Base-by-base conservation (phyloP, 2,113 vertebrate genomes). In the Tapirus terrestris region DNA sequence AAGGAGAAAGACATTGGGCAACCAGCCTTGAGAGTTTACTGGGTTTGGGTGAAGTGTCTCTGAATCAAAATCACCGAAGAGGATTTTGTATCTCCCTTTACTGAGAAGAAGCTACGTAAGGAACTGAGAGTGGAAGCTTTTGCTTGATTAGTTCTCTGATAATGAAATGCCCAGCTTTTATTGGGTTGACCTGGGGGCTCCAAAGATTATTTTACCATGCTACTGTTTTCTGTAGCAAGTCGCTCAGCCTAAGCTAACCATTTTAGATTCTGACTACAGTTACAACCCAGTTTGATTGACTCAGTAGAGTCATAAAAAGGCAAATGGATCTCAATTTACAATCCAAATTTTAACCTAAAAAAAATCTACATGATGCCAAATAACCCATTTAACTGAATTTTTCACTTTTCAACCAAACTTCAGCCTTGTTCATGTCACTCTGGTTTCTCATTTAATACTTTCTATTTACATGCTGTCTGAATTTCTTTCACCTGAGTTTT, bases 301-400 rank as follows among this genome's bases (percentile, higher is more conserved):
- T 81, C 63, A 51, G 70, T 58, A 65, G 23, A 88, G 51, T 95
- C 33, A 83, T 43, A 27, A 81, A 92, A 94, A 79, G 73, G 61
- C 56, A 82, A 93, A 58, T 12, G 67, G 39, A 76, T 70, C 29
- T 82, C 77, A 86, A 67, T 97, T 92, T 95, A 45, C 16, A 39
- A 70, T 83, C 58, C 60, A 88, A 39, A 92, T 86, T 92, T 96
- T 56, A 88, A 90, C 67, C 33, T 84, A 48, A 65, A 48, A 84
- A 87, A 91, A 61, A 21, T 45, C 75, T 72, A 2, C 58, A 39
- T 75, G 53, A 94, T 68, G 27, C 83, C 70, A 94, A 94, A 96
- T 95, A 95, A 79, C 94, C 94, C 89, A 94, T 96, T 97, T 97
- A 97, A 94, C 13, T 53, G 83, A 76, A 75, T 85, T 73, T 97